Conservation (phyloP, 2,888 invertebrate genomes). For the Hydrotaea cyrtoneurina region DNA sequence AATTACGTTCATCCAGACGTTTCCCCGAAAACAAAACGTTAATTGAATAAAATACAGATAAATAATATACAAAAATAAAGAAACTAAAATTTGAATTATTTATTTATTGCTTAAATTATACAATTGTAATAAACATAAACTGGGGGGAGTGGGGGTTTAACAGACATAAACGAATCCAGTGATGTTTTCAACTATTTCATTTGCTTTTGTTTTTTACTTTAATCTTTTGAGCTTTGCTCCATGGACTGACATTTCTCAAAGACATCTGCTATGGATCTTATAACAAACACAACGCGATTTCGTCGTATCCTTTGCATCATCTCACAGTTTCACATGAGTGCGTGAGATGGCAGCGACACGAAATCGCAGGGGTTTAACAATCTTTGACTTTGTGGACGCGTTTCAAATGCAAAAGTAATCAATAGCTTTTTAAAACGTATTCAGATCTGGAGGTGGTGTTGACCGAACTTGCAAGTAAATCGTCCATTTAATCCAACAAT, state of each 20-base stretch:
- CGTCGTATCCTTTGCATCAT: no score
- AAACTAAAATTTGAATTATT: neutral
- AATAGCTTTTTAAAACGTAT: no score
- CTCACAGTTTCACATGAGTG: no score
- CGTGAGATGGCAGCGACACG: no score
- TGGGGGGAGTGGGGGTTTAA: neutral
- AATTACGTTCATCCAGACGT: neutral
- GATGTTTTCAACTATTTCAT: neutral
- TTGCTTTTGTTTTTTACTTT: neutral
- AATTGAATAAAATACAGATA: slow-evolving; percentile 26
- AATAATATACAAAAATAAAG: neutral
- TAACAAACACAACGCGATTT: no score
- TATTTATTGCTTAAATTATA: slow-evolving; percentile 29
- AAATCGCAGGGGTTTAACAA: no score
- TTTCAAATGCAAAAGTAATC: no score
- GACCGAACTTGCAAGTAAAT: no score
- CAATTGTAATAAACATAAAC: slow-evolving; percentile 13
- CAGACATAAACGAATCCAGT: slow-evolving; percentile 1
- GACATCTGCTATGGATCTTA: no score
- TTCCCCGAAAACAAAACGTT: neutral
- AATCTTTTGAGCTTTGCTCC: neutral
- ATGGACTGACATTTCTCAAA: neutral
- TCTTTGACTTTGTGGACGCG: no score
- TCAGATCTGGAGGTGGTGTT: no score
- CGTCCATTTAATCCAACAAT: no score